These are phyloP conservation scores for Mythimna ferrago DNA, from an alignment of 2,888 invertebrate species.

Conservation along the genomic window DNA sequence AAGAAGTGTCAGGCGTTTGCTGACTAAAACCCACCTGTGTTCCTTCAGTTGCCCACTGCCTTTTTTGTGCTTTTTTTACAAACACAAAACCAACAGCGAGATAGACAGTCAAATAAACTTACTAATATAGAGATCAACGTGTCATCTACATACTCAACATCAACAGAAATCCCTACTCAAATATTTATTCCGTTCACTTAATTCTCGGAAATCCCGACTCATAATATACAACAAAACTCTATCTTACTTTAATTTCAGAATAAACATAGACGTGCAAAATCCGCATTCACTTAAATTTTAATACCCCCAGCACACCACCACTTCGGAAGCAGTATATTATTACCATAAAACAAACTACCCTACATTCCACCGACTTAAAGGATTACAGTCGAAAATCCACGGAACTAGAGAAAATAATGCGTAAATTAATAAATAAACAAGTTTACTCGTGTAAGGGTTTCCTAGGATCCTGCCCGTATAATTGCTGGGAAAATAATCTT, in stretches of 20 bases:
- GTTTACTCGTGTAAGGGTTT: conserved; percentile 49
- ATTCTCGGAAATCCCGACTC: conserved; percentile 7
- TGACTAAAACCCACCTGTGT: no score
- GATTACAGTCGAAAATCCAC: conserved; percentile 59
- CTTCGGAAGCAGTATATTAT: conserved; percentile 49
- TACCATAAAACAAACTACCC: conserved; percentile 55
- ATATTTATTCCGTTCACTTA: neutral
- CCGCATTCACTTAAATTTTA: conserved; percentile 57
- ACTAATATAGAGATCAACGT: neutral
- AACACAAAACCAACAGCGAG: no score
- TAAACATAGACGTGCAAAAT: conserved; percentile 29
- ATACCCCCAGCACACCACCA: conserved; percentile 27
- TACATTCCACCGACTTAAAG: conserved; percentile 57
- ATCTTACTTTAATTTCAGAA: conserved; percentile 28
- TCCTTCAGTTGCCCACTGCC: no score
- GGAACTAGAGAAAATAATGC: conserved; percentile 63
- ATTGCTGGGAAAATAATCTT: conserved; percentile 77
- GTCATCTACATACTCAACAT: neutral
- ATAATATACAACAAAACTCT: conserved; percentile 15
- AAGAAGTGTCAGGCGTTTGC: no score
- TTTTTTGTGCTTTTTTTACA: no score
- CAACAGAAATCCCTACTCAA: neutral
- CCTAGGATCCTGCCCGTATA: conserved; percentile 54
- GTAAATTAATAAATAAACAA: conserved; percentile 66
- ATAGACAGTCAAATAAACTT: neutral